These are phyloP conservation scores for Stigmatopora argus DNA, from an alignment of 2,113 vertebrate species.

Conservation along the genomic window DNA sequence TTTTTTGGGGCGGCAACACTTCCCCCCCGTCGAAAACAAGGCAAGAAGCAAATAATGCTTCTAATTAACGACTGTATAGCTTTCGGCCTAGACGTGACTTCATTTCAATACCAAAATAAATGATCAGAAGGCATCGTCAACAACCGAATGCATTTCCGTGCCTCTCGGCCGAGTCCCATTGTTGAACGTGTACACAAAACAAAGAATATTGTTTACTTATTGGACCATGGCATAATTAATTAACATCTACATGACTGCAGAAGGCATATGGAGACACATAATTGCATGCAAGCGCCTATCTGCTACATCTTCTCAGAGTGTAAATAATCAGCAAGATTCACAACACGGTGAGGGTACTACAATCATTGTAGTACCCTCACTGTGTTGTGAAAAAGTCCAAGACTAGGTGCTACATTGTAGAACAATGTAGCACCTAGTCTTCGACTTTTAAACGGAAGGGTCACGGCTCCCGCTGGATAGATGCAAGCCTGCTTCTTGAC, in stretches of 20 bases:
- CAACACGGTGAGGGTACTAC: background rate
- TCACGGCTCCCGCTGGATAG: no score
- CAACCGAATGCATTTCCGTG: conserved; percentile 19
- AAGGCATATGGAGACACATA: conserved; percentile 13
- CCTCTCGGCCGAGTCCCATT: conserved; percentile 27
- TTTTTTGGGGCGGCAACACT: conserved; percentile 26
- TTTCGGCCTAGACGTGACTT: conserved; percentile 6
- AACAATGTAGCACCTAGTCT: no score
- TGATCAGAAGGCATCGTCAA: conserved; percentile 26
- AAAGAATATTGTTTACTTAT: conserved; percentile 9
- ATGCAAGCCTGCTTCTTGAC: background rate
- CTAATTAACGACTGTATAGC: conserved; percentile 24
- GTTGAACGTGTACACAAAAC: conserved; percentile 17
- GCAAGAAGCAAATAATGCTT: conserved; percentile 7
- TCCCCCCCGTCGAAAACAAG: conserved; percentile 22
- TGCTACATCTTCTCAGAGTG: background rate
- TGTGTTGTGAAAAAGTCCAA: background rate
- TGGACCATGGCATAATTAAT: conserved; percentile 18
- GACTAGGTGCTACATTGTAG: no score
- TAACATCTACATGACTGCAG: conserved; percentile 12
- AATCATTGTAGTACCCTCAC: no score
- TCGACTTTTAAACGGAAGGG: no score
- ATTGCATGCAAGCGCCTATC: conserved; percentile 1
- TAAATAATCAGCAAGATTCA: background rate
- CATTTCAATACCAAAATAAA: conserved; percentile 23